These are phyloP conservation scores for Andrena haemorrhoa DNA, from an alignment of 2,888 invertebrate genomes.

Conservation along the genomic window DNA sequence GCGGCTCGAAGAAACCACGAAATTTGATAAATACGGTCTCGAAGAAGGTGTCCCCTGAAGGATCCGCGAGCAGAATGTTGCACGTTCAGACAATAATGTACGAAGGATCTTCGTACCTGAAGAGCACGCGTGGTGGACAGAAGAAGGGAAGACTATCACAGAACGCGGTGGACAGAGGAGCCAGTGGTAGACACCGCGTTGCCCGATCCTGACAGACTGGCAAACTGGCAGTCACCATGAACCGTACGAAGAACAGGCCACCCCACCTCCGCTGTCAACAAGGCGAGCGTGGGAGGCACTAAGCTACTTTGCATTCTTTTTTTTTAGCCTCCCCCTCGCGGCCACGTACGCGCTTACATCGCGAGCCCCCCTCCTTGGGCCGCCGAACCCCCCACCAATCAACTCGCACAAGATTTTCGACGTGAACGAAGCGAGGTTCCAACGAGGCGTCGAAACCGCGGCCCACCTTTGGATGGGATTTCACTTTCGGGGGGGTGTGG, in stretches of 20 bases:
- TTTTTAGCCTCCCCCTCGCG: conserved; percentile 15
- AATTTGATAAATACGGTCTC: neutral
- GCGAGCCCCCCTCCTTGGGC: neutral
- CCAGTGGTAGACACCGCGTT: conserved; percentile 63
- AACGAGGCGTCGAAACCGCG: neutral
- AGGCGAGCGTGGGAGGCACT: conserved; percentile 79
- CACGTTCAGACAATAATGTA: too few species aligned
- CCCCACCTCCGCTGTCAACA: conserved; percentile 77
- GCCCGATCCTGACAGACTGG: conserved; percentile 76
- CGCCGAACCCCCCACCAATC: conserved; percentile 8
- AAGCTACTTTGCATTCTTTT: conserved; percentile 76
- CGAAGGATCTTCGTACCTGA: conserved; percentile 2
- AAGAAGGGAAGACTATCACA: neutral
- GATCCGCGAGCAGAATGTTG: conserved; percentile 9
- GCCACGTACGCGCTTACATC: conserved; percentile 33
- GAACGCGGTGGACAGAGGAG: neutral
- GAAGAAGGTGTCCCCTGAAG: conserved; percentile 10
- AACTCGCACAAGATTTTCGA: neutral
- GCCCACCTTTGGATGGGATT: too few species aligned
- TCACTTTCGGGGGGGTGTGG: neutral
- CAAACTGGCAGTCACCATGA: conserved; percentile 77
- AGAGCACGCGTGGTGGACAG: neutral
- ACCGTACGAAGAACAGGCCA: conserved; percentile 74
- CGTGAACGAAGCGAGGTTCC: neutral
- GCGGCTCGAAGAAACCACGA: neutral